A percentile compares a stretch with the other conserved stretches of the same genome.
These are phyloP conservation scores for Tetragonisca angustula DNA, from an alignment of 2,888 invertebrate species.

Conservation along the genomic window DNA sequence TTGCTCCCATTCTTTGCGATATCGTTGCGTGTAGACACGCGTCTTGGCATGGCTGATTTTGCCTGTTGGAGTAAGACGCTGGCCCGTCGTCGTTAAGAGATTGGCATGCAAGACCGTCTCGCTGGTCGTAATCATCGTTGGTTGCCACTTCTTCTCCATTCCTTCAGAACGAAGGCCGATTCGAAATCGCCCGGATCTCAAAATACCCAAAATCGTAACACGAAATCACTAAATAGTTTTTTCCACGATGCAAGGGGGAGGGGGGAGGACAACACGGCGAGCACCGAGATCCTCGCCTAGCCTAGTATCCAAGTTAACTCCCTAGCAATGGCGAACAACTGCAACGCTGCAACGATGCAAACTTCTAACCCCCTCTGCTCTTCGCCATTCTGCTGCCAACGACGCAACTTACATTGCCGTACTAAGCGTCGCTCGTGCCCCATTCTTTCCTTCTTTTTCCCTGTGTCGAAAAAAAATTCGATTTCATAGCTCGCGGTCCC, in stretches of 20 bases:
- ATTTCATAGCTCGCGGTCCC: not conserved
- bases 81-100: conserved; percentile 38
- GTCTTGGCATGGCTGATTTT: conserved; percentile 83
- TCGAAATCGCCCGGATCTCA: conserved; percentile 70
- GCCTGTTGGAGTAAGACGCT: conserved; percentile 81
- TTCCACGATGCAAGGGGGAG: conserved; percentile 68
- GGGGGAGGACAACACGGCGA: conserved; percentile 53
- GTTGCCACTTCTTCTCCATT: conserved; percentile 72
- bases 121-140: conserved; percentile 56
- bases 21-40: conserved; percentile 86
- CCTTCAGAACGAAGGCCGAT: conserved; percentile 44
- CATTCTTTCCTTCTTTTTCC: not conserved
- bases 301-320: conserved; percentile 81
- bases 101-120: conserved; percentile 61
- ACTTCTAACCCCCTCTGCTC: conserved; percentile 34
- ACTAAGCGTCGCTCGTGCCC: not conserved
- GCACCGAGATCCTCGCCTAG: conserved; percentile 63
- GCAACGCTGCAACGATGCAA: conserved; percentile 39
- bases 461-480: not conserved
- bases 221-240: conserved; percentile 82
- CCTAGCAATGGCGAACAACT: conserved; percentile 75
- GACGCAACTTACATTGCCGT: conserved; percentile 34
- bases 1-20: conserved; percentile 86
- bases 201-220: conserved; percentile 78
- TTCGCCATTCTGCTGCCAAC: conserved; percentile 6